Evolutionary conservation across 1,140 invertebrate species (phyloP), one percentile per base, ranked within the genome.

Genomic region (Hydropsyche tenuis): DNA sequence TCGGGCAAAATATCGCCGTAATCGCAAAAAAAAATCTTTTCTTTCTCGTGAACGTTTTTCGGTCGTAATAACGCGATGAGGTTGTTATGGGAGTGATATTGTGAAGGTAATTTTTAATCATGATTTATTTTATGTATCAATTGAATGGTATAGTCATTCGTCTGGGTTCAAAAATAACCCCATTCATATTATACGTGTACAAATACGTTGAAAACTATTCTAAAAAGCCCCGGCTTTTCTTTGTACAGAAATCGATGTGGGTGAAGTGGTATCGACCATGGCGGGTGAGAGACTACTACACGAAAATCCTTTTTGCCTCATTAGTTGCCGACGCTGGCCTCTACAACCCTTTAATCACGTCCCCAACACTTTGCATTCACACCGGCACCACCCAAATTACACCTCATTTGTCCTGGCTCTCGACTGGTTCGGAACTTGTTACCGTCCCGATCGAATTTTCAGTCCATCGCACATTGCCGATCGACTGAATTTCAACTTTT

Each of bases 241-340:
- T 16, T 48, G 3, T 16, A 12, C 16, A 48, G 45, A 48, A 48
- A 27, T 25, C 25, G 27, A 64, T 30, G n/a, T 43, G 18, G 16
- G n/a, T 43, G 18, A 27, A 63, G 53, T 23, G 42, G 53, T 43
- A 71, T 53, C 46, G 56, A 42, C 48, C 16, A 22, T 12, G 9
- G 9, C 30, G 30, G 30, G 3, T 37, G 30, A 37, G 30, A 22
- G 65, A 14, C 22, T 16, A 37, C 48, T 70, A 72, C 69, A 72
- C 53, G 56, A 42, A 72, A 72, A 72, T 63, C 69, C 69, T 72
- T 72, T 72, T 63, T 72, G 69, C 69, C 69, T 72, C 69, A 72
- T 72, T 72, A 72, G 69, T 60, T 72, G 20, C 18, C 23, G 23
- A n/a, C 23, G 69, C 51, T 63, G 37, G 30, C 43, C 53, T 46